Conservation (phyloP, 2,888 invertebrate genomes). For the Leucophenga maculata region DNA sequence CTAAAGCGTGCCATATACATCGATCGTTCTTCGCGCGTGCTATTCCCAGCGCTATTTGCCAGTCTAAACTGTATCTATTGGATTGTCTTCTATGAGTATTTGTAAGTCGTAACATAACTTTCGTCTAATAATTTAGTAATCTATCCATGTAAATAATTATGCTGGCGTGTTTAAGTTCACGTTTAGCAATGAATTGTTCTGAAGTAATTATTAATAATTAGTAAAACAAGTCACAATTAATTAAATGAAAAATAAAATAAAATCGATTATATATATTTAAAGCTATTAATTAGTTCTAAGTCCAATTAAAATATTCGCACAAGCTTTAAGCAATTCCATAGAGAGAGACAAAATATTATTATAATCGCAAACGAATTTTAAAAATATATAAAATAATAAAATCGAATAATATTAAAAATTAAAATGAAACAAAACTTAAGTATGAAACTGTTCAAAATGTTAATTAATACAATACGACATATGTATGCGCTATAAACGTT, state of each 20-base stretch:
- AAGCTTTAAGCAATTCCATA: slow-evolving; percentile 48
- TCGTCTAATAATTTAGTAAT: slow-evolving; percentile 5
- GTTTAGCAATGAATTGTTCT: no score
- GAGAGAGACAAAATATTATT: no score
- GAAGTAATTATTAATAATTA: no score
- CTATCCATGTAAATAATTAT: slow-evolving; percentile 20
- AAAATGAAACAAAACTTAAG: neutral
- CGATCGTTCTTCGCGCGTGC: slow-evolving; percentile 80
- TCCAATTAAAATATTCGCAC: slow-evolving; percentile 26
- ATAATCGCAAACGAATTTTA: slow-evolving; percentile 48
- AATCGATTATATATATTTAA: neutral
- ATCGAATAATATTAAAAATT: slow-evolving; percentile 24
- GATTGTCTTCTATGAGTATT: slow-evolving; percentile 82
- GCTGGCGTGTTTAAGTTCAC: neutral
- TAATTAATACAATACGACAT: no score
- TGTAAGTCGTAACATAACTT: slow-evolving; percentile 70
- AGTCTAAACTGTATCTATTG: slow-evolving; percentile 81
- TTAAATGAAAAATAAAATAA: neutral
- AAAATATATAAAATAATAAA: slow-evolving; percentile 32
- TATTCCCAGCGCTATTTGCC: slow-evolving; percentile 81
- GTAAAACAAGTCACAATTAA: no score
- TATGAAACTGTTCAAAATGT: neutral
- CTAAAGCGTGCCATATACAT: slow-evolving; percentile 80
- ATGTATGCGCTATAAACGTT: slow-evolving; percentile 4
- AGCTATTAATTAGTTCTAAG: slow-evolving; percentile 2